Conservation (phyloP, 2,797 vertebrate species). For the Ctenopoma kingsleyae region DNA sequence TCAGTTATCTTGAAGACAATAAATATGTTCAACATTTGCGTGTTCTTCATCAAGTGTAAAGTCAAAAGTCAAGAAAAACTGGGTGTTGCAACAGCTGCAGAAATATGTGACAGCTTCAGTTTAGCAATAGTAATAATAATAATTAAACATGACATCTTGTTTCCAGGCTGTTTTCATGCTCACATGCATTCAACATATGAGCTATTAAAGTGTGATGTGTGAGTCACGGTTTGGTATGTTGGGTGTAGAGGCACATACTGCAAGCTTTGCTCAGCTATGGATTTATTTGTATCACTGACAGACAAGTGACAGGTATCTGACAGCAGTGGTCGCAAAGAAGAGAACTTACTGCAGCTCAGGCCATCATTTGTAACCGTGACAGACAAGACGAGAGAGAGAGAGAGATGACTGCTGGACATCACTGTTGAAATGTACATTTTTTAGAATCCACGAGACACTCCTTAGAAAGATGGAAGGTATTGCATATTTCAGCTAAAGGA, state of each 20-base stretch:
- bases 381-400: constrained; percentile 4
- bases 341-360: neutral
- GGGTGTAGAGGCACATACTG: constrained; percentile 20
- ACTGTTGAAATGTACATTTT: constrained; percentile 14
- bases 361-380: constrained; percentile 12
- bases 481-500: constrained; percentile 44
- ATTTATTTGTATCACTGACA: constrained; percentile 2
- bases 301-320: constrained; percentile 11
- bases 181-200: neutral
- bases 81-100: neutral
- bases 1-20: constrained; percentile 68
- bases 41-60: constrained; percentile 6
- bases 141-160: constrained; percentile 1
- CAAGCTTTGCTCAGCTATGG: constrained; percentile 4
- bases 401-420: constrained; percentile 9
- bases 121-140: neutral
- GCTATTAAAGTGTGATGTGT: neutral
- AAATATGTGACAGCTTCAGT: constrained; percentile 19
- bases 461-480: constrained; percentile 42
- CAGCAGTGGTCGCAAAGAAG: neutral
- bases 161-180: neutral
- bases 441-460: constrained; percentile 16
- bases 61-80: neutral
- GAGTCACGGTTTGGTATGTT: constrained; percentile 11
- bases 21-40: constrained; percentile 58